A percentile compares a stretch with the other conserved stretches of the same genome.
Evolutionary conservation across 2,113 vertebrate genomes (phyloP).

Genomic region (Nycticryphes semicollaris): DNA sequence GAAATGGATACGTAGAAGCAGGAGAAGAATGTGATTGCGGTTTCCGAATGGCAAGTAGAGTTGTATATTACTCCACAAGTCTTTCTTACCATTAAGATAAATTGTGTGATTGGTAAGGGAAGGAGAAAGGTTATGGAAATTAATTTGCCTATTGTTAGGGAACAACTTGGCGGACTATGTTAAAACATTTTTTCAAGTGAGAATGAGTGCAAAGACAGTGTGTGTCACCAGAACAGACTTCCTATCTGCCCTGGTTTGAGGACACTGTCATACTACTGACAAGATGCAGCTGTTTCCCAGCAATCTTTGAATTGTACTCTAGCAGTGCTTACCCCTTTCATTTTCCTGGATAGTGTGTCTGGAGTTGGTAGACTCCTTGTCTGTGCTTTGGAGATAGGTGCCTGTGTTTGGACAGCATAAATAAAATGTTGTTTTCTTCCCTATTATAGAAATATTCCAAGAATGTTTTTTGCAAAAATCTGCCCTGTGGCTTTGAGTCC

Average conservation of each 20-base stretch:
- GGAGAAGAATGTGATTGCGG: slow-evolving; percentile 98
- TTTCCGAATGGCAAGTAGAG: slow-evolving; percentile 82
- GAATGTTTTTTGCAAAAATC: neutral
- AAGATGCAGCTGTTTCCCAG: neutral
- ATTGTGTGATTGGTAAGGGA: neutral
- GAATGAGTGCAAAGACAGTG: neutral
- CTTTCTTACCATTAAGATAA: neutral
- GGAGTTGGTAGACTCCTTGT: neutral
- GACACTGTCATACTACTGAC: neutral
- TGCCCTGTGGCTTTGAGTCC: neutral
- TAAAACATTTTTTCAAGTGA: neutral
- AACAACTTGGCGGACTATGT: neutral
- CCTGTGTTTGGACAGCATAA: neutral
- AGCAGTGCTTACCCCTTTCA: neutral
- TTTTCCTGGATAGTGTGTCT: neutral
- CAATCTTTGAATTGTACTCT: neutral
- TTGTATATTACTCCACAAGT: neutral
- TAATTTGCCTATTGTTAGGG: neutral
- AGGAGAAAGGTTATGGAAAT: neutral
- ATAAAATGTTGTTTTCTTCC: neutral
- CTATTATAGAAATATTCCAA: neutral
- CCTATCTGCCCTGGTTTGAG: neutral
- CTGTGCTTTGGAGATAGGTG: neutral
- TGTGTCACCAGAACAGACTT: neutral
- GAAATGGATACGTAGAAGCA: slow-evolving; percentile 94